Evolutionary conservation across 2,888 invertebrate species (phyloP).

Genomic region (Caenorhabditis virilis): DNA sequence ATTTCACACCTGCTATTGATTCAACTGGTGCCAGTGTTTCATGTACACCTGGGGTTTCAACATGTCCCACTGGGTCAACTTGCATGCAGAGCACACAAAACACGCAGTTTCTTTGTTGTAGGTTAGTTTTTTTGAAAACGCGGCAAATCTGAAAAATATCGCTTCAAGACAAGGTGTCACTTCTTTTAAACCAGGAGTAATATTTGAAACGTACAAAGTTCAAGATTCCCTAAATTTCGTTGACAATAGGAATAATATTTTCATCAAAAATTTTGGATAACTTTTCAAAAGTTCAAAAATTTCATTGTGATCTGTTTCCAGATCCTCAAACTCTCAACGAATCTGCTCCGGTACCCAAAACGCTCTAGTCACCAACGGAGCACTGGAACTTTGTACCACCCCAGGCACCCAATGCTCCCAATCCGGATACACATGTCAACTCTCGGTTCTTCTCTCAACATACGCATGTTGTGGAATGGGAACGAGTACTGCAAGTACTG

Average conservation of each 20-base stretch:
- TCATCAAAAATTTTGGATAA: too few relatives aligned
- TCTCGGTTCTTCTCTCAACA: slow-evolving; percentile 52
- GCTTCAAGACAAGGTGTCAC: too few relatives aligned
- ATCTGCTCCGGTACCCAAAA: slow-evolving; percentile 62
- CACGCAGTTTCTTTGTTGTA: slow-evolving; percentile 34
- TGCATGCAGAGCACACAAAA: slow-evolving; percentile 50
- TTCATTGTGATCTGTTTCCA: background rate
- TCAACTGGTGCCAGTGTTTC: slow-evolving; percentile 11
- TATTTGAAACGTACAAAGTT: too few relatives aligned
- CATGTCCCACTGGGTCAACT: slow-evolving; percentile 53
- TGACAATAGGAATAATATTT: too few relatives aligned
- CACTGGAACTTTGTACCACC: slow-evolving; percentile 56
- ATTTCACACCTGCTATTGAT: slow-evolving; percentile 42
- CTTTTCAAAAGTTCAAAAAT: too few relatives aligned
- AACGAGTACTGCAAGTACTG: slow-evolving; percentile 9
- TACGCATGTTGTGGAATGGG: slow-evolving; percentile 63
- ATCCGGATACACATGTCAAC: slow-evolving; percentile 58
- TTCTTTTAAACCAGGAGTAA: too few relatives aligned
- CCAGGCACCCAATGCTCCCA: slow-evolving; percentile 56
- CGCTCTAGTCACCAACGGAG: slow-evolving; percentile 58
- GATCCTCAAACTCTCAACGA: slow-evolving; percentile 40
- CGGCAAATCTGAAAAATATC: too few relatives aligned
- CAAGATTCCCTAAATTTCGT: too few relatives aligned
- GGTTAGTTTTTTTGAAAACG: background rate
- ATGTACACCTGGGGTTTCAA: slow-evolving; percentile 22